Conservation (phyloP, 2,113 vertebrate species). For the Rostratula benghalensis region DNA sequence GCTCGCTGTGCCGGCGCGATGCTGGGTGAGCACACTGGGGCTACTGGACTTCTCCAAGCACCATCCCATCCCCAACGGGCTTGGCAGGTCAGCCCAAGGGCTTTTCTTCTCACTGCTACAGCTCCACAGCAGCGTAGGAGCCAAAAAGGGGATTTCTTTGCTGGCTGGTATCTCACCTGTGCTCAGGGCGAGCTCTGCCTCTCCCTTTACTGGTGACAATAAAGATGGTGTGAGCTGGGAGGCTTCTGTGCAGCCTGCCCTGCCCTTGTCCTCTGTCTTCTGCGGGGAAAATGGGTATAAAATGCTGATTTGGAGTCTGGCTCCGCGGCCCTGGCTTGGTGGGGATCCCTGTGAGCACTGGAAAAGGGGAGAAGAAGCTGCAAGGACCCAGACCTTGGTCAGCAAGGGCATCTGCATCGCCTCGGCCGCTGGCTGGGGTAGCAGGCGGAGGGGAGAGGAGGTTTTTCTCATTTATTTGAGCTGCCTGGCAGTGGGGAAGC, state of each 20-base stretch:
- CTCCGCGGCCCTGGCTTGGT: not conserved
- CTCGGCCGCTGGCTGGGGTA: not conserved
- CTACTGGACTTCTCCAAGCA: not conserved
- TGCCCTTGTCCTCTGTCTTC: not conserved
- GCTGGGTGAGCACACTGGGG: not conserved
- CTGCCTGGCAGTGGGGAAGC: not conserved
- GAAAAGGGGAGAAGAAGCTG: not conserved
- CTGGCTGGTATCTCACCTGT: accelerated
- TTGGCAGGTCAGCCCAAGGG: not conserved
- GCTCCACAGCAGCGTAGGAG: not conserved
- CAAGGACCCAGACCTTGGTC: not conserved
- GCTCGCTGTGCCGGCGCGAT: not conserved
- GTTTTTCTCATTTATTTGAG: not conserved
- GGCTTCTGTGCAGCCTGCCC: not conserved
- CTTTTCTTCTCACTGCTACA: not conserved
- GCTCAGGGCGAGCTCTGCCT: not conserved
- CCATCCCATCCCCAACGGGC: accelerated
- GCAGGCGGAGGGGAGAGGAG: not conserved
- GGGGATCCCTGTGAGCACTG: not conserved
- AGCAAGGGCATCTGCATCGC: accelerated
- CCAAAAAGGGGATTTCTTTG: not conserved
- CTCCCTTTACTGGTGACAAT: accelerated
- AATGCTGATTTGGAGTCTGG: not conserved
- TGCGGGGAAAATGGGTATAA: not conserved
- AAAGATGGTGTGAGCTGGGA: not conserved